Conservation (phyloP, 2,888 invertebrate genomes). For the Dicyrtomina minuta region DNA sequence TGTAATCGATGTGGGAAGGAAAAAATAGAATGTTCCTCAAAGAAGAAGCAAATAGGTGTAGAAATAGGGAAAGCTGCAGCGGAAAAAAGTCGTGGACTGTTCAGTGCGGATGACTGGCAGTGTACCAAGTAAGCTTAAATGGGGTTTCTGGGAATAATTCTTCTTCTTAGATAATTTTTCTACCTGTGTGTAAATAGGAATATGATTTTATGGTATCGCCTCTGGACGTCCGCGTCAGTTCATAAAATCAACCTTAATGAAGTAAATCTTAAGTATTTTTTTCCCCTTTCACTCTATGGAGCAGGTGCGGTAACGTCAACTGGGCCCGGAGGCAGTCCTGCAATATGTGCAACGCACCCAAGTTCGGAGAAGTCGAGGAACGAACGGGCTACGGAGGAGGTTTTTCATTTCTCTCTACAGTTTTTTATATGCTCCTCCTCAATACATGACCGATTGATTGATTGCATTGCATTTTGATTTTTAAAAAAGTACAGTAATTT, state of each 20-base stretch:
- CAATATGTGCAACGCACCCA: conserved; percentile 98
- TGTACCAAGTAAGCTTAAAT: conserved; percentile 73
- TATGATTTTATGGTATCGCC: too few species aligned
- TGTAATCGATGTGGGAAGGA: conserved; percentile 92
- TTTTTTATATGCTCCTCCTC: conserved; percentile 5
- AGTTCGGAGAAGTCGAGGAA: conserved; percentile 85
- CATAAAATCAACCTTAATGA: too few species aligned
- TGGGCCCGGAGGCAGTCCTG: conserved; percentile 95
- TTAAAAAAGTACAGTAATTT: conserved; percentile 1
- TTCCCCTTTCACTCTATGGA: not conserved
- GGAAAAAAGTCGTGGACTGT: conserved; percentile 94
- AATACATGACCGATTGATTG: not conserved
- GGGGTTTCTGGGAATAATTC: conserved; percentile 9
- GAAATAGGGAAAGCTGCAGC: conserved; percentile 98
- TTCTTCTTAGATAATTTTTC: too few species aligned
- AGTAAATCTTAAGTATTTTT: not conserved
- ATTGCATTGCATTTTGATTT: not conserved
- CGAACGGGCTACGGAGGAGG: conserved; percentile 81
- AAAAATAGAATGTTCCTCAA: conserved; percentile 56
- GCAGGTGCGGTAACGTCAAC: conserved; percentile 95
- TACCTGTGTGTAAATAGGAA: too few species aligned
- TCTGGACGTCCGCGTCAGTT: too few species aligned
- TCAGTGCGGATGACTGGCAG: conserved; percentile 97
- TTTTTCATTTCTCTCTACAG: conserved; percentile 17
- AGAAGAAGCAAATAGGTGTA: conserved; percentile 82